These are phyloP conservation scores for Drosophila multiciliata DNA, from an alignment of 2,888 invertebrate species.

Conservation along the genomic window DNA sequence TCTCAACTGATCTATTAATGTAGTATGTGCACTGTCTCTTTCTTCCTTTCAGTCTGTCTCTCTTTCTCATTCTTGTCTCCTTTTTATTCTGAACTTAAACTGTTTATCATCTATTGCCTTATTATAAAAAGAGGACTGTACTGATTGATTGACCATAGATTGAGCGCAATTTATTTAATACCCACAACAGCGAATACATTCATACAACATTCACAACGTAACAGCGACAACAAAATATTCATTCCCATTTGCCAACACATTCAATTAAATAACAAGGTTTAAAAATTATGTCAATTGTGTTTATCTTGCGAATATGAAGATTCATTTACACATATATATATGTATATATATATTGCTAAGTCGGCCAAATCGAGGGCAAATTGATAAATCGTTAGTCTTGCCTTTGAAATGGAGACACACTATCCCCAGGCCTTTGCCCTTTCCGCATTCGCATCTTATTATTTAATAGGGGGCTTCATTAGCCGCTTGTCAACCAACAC, in stretches of 20 bases:
- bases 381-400: constrained; percentile 32
- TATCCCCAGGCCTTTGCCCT: neutral
- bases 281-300: constrained; percentile 52
- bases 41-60: neutral
- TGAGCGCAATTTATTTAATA: constrained; percentile 9
- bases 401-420: constrained; percentile 2
- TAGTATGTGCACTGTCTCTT: neutral
- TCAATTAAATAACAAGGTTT: constrained; percentile 59
- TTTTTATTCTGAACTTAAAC: no score
- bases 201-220: constrained; percentile 12
- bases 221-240: constrained; percentile 23
- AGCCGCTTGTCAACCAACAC: constrained; percentile 44
- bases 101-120: neutral
- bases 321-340: neutral
- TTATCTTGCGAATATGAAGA: constrained; percentile 29
- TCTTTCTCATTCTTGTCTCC: neutral
- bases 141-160: constrained; percentile 8
- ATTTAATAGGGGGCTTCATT: constrained; percentile 35
- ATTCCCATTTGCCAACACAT: constrained; percentile 52
- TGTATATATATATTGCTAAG: constrained; percentile 6
- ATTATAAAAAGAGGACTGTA: constrained; percentile 21
- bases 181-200: constrained; percentile 9
- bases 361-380: constrained; percentile 49
- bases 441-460: constrained; percentile 12
- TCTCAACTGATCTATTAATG: neutral